phyloP scores from a whole-genome alignment of 2,113 vertebrate species.

The Microcebus lehilahytsara region DNA sequence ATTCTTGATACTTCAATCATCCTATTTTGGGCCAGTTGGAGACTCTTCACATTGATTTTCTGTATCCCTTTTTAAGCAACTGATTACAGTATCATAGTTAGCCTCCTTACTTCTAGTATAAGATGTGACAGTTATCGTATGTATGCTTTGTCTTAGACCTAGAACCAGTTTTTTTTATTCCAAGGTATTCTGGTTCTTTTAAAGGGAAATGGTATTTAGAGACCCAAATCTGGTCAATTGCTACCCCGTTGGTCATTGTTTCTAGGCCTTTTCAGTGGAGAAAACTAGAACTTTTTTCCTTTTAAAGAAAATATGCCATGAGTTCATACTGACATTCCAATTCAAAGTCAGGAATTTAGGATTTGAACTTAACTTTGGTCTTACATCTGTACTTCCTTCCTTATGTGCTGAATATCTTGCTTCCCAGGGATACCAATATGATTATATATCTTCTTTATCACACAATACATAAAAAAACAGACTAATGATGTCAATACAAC shows the following conservation, averaged over 20 bases:
- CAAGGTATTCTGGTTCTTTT: neutral
- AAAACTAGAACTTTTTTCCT: neutral
- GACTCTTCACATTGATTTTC: neutral
- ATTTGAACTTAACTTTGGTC: neutral
- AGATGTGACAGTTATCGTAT: neutral
- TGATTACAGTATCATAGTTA: neutral
- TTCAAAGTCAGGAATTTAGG: neutral
- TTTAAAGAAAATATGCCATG: neutral
- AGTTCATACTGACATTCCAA: neutral
- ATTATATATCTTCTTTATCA: neutral
- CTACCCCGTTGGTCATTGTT: neutral
- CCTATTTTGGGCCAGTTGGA: neutral
- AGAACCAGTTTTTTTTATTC: neutral
- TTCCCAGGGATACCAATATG: neutral
- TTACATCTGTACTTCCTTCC: neutral
- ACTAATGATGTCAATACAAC: neutral
- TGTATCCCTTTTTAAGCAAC: neutral
- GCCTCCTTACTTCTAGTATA: neutral
- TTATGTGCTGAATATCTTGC: neutral
- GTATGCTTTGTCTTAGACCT: neutral
- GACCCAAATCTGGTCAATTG: neutral
- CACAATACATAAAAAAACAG: neutral
- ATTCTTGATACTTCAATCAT: neutral
- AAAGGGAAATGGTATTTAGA: neutral
- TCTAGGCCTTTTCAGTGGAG: neutral